phyloP scores from a whole-genome alignment of 1,140 invertebrate genomes.

The Eubasilissa regina region DNA sequence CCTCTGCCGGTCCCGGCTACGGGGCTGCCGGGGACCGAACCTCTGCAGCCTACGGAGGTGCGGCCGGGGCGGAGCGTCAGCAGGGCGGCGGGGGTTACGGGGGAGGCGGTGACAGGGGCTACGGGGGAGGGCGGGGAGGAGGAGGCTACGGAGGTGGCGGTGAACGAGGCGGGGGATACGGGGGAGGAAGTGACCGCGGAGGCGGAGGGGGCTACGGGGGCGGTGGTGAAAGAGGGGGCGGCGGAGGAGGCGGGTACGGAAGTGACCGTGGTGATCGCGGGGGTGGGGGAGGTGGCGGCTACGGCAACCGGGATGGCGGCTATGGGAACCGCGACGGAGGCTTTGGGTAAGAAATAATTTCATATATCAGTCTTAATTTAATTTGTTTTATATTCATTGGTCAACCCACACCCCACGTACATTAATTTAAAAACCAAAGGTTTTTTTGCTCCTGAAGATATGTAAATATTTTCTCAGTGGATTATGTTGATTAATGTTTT shows the following conservation, averaged over 20 bases:
- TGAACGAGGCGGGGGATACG: constrained; percentile 62
- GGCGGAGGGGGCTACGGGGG: constrained; percentile 61
- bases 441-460: too few relatives aligned
- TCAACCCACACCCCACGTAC: too few relatives aligned
- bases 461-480: too few relatives aligned
- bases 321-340: constrained; percentile 61
- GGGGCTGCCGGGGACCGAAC: constrained; percentile 69
- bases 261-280: constrained; percentile 64
- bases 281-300: constrained; percentile 62
- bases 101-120: constrained; percentile 66
- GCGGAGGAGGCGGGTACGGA: constrained; percentile 59
- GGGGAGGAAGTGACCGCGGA: constrained; percentile 62
- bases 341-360: constrained; percentile 55
- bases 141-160: constrained; percentile 63
- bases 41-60: constrained; percentile 64
- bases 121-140: constrained; percentile 46
- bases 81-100: constrained; percentile 66
- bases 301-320: constrained; percentile 62
- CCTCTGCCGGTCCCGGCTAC: constrained; percentile 63
- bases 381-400: too few relatives aligned
- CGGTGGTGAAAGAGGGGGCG: constrained; percentile 61
- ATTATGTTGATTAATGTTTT: too few relatives aligned
- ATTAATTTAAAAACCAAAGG: too few relatives aligned
- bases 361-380: too few relatives aligned
- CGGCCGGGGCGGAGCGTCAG: constrained; percentile 54